Conservation (phyloP, 1,140 invertebrate species). For the Notospermus geniculatus region DNA sequence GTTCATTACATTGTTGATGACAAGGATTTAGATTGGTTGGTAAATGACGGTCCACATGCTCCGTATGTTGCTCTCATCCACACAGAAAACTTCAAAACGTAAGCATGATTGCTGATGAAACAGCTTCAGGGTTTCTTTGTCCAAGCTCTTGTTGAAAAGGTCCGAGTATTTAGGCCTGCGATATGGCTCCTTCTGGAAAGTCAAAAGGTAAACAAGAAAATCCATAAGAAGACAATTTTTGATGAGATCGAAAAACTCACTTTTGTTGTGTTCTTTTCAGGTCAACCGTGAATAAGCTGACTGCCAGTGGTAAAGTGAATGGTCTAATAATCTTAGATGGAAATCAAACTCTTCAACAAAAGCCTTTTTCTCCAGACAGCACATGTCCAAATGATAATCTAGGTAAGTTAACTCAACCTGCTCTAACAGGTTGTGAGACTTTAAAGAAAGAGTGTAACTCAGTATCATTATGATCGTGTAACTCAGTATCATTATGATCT, state of each 20-base stretch:
- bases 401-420: constrained; percentile 60
- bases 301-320: constrained; percentile 60
- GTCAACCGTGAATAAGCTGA: constrained; percentile 55
- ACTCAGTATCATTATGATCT: no score
- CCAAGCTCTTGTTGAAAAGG: no score
- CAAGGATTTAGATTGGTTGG: constrained; percentile 71
- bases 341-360: constrained; percentile 36
- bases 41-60: constrained; percentile 62
- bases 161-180: no score
- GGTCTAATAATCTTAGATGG: constrained; percentile 62
- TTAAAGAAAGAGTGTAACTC: no score
- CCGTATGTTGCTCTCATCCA: constrained; percentile 54
- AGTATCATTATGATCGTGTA: no score
- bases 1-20: constrained; percentile 68
- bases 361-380: constrained; percentile 67
- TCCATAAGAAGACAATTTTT: no score
- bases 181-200: no score
- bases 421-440: no score
- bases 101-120: no score
- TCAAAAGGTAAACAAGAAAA: no score
- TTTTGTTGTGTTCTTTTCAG: constrained; percentile 28
- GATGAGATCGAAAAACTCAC: no score
- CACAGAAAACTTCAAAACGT: constrained; percentile 54
- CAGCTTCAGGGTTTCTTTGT: no score
- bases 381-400: constrained; percentile 82